Conservation (phyloP, 2,797 vertebrate species). For the Argyrosomus regius region DNA sequence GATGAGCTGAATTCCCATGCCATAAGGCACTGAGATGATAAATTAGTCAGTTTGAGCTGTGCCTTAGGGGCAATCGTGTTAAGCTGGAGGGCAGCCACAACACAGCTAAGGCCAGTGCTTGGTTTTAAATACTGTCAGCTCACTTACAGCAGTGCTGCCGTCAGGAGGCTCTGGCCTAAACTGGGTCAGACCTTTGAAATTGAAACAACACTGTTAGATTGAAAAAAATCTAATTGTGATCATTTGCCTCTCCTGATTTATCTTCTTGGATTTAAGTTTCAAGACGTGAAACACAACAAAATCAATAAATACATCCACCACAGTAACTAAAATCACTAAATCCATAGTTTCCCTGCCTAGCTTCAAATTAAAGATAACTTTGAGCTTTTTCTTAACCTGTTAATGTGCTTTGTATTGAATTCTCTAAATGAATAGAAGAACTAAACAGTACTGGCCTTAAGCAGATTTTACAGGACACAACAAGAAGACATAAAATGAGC, state of each 20-base stretch:
- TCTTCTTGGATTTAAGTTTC: not conserved
- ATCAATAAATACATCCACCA: not conserved
- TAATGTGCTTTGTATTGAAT: not conserved
- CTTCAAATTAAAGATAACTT: not conserved
- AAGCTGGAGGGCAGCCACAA: not conserved
- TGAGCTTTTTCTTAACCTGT: not conserved
- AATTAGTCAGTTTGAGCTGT: not conserved
- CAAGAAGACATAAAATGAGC: not conserved
- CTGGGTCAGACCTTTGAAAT: not conserved
- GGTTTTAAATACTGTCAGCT: not conserved
- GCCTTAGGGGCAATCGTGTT: constrained; percentile 7
- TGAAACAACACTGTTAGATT: not conserved
- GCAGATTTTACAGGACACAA: not conserved
- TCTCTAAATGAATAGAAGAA: not conserved
- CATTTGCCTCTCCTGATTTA: not conserved
- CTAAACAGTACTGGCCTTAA: not conserved
- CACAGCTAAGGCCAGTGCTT: not conserved
- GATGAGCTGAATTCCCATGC: not conserved
- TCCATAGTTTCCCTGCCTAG: not conserved
- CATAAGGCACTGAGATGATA: not conserved
- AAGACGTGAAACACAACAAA: not conserved
- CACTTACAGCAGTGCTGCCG: not conserved
- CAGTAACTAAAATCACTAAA: not conserved
- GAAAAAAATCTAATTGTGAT: not conserved
- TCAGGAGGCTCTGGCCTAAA: not conserved